Conservation (phyloP, 2,888 invertebrate species). For the Microchrysa polita region DNA sequence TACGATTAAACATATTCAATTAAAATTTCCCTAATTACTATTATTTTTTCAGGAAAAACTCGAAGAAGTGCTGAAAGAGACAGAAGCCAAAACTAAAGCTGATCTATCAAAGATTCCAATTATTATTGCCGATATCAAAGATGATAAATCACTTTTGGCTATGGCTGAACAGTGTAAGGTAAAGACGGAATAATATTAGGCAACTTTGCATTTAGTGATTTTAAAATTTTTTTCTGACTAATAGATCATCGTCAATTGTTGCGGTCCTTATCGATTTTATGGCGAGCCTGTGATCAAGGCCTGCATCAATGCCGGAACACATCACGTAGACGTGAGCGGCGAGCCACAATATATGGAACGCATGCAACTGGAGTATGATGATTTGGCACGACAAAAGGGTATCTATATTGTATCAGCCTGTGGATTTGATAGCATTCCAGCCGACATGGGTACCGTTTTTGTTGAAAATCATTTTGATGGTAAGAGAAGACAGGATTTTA, state of each 20-base stretch:
- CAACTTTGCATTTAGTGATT: background rate
- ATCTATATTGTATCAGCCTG: slow-evolving; percentile 90
- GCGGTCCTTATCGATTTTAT: slow-evolving; percentile 88
- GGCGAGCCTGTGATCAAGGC: slow-evolving; percentile 92
- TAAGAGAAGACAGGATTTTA: slow-evolving; percentile 16
- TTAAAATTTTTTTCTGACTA: background rate
- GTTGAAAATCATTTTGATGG: slow-evolving; percentile 79
- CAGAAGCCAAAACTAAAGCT: slow-evolving; percentile 66
- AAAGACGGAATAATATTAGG: no score
- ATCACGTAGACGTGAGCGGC: slow-evolving; percentile 93
- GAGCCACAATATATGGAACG: slow-evolving; percentile 90
- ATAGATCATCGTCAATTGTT: slow-evolving; percentile 80
- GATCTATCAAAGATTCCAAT: slow-evolving; percentile 70
- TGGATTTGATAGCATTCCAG: slow-evolving; percentile 92
- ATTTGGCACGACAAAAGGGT: slow-evolving; percentile 78
- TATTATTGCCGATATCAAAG: slow-evolving; percentile 80
- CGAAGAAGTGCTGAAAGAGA: slow-evolving; percentile 64
- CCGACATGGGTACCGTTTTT: slow-evolving; percentile 86
- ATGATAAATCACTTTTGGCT: slow-evolving; percentile 75
- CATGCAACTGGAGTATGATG: slow-evolving; percentile 84
- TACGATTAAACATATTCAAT: no score
- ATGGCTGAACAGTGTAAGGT: slow-evolving; percentile 86
- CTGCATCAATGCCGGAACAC: slow-evolving; percentile 81
- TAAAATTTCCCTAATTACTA: no score
- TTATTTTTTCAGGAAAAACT: slow-evolving; percentile 64